phyloP scores from a whole-genome alignment of 2,113 vertebrate genomes.

The Varanus komodoensis region DNA sequence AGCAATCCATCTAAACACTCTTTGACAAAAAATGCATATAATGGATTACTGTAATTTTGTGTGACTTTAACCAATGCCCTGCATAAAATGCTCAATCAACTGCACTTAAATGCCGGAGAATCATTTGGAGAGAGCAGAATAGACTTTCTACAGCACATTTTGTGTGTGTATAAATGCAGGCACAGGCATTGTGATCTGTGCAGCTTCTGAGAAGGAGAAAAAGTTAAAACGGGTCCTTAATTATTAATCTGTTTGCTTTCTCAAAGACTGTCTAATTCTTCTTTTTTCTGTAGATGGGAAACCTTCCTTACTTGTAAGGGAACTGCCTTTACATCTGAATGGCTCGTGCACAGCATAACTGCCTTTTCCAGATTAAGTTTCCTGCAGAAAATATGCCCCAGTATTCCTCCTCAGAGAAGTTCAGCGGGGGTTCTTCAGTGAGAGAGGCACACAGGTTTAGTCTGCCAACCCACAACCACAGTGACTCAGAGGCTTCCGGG shows the following conservation, averaged over 20 bases:
- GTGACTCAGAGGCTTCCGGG: no score
- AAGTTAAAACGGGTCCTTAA: conserved; percentile 41
- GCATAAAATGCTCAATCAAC: conserved; percentile 45
- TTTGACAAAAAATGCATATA: conserved; percentile 58
- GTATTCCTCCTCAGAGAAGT: not conserved
- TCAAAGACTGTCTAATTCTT: conserved; percentile 21
- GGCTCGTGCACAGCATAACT: not conserved
- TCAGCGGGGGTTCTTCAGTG: not conserved
- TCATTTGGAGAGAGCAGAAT: conserved; percentile 50
- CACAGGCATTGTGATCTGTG: conserved; percentile 53
- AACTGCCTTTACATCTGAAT: not conserved
- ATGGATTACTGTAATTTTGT: conserved; percentile 59
- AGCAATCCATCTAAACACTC: conserved; percentile 40
- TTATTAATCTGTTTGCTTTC: conserved; percentile 43
- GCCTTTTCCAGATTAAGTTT: not conserved
- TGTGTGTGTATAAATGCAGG: not conserved
- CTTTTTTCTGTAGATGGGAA: not conserved
- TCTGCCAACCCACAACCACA: not conserved
- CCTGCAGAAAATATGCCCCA: not conserved
- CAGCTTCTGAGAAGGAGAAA: conserved; percentile 14
- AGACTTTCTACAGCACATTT: not conserved
- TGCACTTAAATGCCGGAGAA: conserved; percentile 7
- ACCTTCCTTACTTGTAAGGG: conserved; percentile 28
- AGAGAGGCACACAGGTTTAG: not conserved
- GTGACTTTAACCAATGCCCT: conserved; percentile 36